Base-by-base conservation (phyloP, 2,888 invertebrate species). In the Silvanus unidentatus region DNA sequence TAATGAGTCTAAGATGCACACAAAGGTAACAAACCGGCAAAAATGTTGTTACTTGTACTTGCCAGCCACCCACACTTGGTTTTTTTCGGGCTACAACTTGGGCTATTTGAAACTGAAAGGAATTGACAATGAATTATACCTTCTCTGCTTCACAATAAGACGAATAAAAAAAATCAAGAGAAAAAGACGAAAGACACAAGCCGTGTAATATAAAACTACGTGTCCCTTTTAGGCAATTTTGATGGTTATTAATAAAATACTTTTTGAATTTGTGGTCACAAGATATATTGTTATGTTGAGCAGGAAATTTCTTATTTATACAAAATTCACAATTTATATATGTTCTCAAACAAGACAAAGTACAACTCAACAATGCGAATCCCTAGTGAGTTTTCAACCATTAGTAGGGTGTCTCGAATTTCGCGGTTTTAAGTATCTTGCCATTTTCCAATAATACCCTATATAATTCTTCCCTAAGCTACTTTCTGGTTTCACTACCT, bases 401-500 rank as follows among this genome's bases (percentile, higher is more conserved):
- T 46, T 46, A 46, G 37, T 9, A 37, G 46, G 46, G 42, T 38
- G 45, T 36, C 46, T 46, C 46, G 37, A 46, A 36, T 46, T 43
- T 43, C 46, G 46, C 43, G 43, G 46, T 39, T 43, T 40, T 43
- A 36, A 48, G 49, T 52, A 43, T 44, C 48, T 39, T 40, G 40
- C 41, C 45, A 42, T 48, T 49, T 48, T 46, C 45, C 48, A 47
- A 49, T 47, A 49, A 46, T 47, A 39, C 51, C 49, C 47, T 37
- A 28, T 43, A 49, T 52, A 49, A 46, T 50, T 49, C 52, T 50
- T 50, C 48, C 35, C 27, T 48, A 52, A 48, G 49, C 49, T 44
- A 44, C 49, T 49, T 52, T 52, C 40, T 36, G 42, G 52, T 46
- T 44, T 43, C 47, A 42, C 47, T 45, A 45, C 43, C 46, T 40